phyloP scores from a whole-genome alignment of 1,140 invertebrate genomes.

The Penaeus vannamei region DNA sequence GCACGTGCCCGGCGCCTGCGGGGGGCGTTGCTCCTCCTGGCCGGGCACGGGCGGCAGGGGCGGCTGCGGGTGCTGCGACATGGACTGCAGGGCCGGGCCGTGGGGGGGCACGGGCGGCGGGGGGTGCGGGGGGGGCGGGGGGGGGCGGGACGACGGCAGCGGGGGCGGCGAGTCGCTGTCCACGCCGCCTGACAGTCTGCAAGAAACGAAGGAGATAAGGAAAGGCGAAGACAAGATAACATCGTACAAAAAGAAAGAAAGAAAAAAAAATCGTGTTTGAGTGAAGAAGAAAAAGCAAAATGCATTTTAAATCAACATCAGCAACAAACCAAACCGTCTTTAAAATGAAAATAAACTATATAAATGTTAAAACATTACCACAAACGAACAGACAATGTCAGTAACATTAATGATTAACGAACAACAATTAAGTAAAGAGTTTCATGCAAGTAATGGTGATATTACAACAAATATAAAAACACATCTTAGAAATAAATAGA shows the following conservation, averaged over 20 bases:
- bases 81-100: conserved; percentile 15
- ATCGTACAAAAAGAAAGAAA: no score
- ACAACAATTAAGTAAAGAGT: no score
- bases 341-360: neutral
- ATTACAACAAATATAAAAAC: no score
- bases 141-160: conserved; percentile 38
- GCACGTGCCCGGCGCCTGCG: conserved; percentile 64
- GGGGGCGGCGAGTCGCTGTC: conserved; percentile 13
- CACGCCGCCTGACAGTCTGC: conserved; percentile 2
- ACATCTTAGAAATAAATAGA: no score
- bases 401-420: no score
- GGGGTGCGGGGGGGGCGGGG: conserved; percentile 48
- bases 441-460: no score
- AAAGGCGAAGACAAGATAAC: neutral
- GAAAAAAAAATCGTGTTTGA: no score
- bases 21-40: conserved; percentile 42
- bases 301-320: neutral
- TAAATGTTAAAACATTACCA: no score
- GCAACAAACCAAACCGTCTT: neutral
- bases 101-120: conserved; percentile 57
- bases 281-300: neutral
- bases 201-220: neutral
- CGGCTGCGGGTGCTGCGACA: conserved; percentile 45
- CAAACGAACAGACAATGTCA: no score
- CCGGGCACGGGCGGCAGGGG: conserved; percentile 61